Percentiles rank a stretch among this genome's conserved stretches.
Conservation (phyloP, 2,888 invertebrate species). For the Heliconius charithonia region DNA sequence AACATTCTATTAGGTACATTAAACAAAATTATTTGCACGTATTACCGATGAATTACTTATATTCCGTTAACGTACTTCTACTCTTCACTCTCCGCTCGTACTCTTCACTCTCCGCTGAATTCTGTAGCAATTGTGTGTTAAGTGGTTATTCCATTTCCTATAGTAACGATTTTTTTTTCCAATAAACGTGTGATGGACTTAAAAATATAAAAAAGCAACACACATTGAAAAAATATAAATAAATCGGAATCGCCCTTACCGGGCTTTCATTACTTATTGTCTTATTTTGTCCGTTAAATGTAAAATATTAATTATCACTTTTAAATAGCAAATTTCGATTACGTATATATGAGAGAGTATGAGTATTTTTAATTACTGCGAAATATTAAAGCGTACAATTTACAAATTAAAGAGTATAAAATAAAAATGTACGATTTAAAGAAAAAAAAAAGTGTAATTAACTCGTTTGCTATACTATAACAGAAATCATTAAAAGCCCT, state of each 20-base stretch:
- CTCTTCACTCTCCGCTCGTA: too few relatives aligned
- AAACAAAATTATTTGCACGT: too few relatives aligned
- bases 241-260: background rate
- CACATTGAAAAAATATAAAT: background rate
- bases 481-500: conserved; percentile 37
- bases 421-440: conserved; percentile 3
- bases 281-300: conserved; percentile 2
- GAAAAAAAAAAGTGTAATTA: conserved; percentile 22
- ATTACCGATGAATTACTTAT: too few relatives aligned
- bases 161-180: background rate
- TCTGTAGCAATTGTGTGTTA: too few relatives aligned
- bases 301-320: background rate
- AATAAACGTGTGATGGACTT: background rate
- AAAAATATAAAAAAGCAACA: background rate
- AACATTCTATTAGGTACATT: too few relatives aligned
- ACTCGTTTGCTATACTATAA: conserved; percentile 25
- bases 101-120: too few relatives aligned
- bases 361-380: background rate
- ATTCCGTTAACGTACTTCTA: too few relatives aligned
- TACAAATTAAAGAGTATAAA: conserved; percentile 7
- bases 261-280: conserved; percentile 1
- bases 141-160: background rate
- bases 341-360: background rate
- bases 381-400: background rate
- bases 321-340: conserved; percentile 4